Base-by-base conservation (phyloP, 37 sponge, comb jelly and placozoan species). In the Beroe forskalii region DNA sequence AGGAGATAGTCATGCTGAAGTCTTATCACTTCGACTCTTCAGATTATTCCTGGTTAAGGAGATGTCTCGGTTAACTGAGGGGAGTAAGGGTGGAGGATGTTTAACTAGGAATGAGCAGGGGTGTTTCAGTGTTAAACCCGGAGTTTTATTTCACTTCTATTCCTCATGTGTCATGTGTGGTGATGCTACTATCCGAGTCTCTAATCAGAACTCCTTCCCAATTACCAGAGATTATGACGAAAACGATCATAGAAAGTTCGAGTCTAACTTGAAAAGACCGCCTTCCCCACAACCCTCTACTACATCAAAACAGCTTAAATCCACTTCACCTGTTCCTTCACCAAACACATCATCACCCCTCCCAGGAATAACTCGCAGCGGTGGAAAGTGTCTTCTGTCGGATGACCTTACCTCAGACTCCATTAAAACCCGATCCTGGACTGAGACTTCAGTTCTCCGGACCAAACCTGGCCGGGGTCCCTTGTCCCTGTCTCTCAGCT, bases 381-480 rank as follows among this genome's bases (percentile, higher is more conserved):
- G 86, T 14, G 86, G 38, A 12, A 41, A 44, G 40, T 80, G 86
- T 25, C 24, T 80, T 1, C 36, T 69, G 9, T 35, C 38, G 2
- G 44, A 41, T 24, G 40, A 80, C 27, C 48, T 80, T 24, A 8
- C 20, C n/a, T n/a, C 44, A 24, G 55, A 80, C 44, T 38, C 86
- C 42, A 32, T 80, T 24, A 3, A 20, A 25, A 37, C n/a, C 86
- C 12, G 86, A 44, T 23, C 44, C 44, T 80, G 86, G 86, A 2
- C 19, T 12, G 3, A 30, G 35, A 80, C 86, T n/a, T 41, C 55
- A 23, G 86, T 80, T 1, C 24, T 80, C 86, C 37, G 86, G 30
- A 80, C 86, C 3, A 80, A 80, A 23, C 86, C 86, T 41, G 86
- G 86, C 24, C 44, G 86, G 42, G 86, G 86, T 6, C 86, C 86